Base-by-base conservation (phyloP, 2,113 vertebrate species). In the Strigops habroptila region DNA sequence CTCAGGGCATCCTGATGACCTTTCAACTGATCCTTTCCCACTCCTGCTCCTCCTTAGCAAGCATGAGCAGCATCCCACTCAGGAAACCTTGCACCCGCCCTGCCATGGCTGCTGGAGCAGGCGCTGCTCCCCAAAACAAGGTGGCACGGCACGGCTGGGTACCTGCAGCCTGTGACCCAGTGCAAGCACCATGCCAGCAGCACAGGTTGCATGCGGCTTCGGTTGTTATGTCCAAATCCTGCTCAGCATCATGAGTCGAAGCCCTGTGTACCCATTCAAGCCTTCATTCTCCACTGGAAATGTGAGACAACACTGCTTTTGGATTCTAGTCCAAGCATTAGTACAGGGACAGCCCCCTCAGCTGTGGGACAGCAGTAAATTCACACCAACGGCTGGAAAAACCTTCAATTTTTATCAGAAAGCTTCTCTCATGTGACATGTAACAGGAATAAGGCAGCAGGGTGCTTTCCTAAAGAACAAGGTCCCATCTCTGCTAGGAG, bases 51-150 rank as follows among this genome's bases (percentile, higher is more conserved):
- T 80, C 44, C n/a, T 59, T 21, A 37, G 46, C 18, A 80, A 19
- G 31, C 44, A 65, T 31, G 28, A 85, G 37, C 57, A 88, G 67
- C 51, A 81, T 59, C 5, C 24, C 70, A 21, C 9, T 46, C 27
- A 52, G 27, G 10, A 81, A 14, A 81, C 37, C 55, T 78, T 1
- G 0, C 43, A 86, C 7, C 24, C 0, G 0, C 19, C 49, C 44
- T 0, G 0, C 15, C 8, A 3, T 0, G 0, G 52, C 51, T 79
- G 62, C 49, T 9, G 5, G 52, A 76, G 52, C 22, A 49, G 33
- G 19, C 4, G 10, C 39, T 80, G 73, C 22, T 80, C 49, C 60
- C 43, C 57, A 46, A 59, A 74, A 63, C 0, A 7, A 18, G 12
- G 22, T 9, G 6, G 21, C 19, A 49, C 0, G 3, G 37, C 65